Conservation (phyloP, 2,888 invertebrate species). For the Xanthorhoe designata region DNA sequence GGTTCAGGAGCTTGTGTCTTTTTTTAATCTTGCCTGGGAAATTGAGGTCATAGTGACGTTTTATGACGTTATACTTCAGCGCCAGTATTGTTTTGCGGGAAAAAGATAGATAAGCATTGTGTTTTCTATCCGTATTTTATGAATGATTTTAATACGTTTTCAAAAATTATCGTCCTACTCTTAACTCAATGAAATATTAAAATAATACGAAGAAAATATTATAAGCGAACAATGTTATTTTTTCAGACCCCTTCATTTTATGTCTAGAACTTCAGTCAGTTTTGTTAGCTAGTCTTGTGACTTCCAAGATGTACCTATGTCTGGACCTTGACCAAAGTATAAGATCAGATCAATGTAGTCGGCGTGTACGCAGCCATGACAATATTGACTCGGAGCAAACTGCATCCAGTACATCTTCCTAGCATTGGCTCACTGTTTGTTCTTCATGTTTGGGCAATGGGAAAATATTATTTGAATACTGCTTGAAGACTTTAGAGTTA, state of each 20-base stretch:
- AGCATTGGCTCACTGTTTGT: constrained; percentile 32
- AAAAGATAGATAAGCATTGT: no score
- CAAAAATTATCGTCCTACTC: no score
- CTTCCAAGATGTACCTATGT: background rate
- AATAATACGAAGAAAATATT: no score
- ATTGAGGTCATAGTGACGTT: background rate
- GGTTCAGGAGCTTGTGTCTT: background rate
- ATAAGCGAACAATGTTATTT: no score
- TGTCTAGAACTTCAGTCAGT: no score
- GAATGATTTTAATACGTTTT: no score
- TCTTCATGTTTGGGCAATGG: constrained; percentile 30
- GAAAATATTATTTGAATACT: constrained; percentile 29
- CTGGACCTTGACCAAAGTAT: constrained; percentile 9
- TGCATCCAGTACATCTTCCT: constrained; percentile 43
- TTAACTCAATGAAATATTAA: no score
- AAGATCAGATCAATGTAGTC: constrained; percentile 31
- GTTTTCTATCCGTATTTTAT: no score
- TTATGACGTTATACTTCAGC: background rate
- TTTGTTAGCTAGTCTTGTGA: background rate
- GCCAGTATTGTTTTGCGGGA: no score
- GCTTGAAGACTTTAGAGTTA: background rate
- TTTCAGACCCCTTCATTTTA: no score
- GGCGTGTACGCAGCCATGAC: constrained; percentile 54
- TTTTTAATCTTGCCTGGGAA: background rate
- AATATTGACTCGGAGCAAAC: constrained; percentile 64